phyloP scores from a whole-genome alignment of 1,140 invertebrate species.

The Neodiprion virginianus region DNA sequence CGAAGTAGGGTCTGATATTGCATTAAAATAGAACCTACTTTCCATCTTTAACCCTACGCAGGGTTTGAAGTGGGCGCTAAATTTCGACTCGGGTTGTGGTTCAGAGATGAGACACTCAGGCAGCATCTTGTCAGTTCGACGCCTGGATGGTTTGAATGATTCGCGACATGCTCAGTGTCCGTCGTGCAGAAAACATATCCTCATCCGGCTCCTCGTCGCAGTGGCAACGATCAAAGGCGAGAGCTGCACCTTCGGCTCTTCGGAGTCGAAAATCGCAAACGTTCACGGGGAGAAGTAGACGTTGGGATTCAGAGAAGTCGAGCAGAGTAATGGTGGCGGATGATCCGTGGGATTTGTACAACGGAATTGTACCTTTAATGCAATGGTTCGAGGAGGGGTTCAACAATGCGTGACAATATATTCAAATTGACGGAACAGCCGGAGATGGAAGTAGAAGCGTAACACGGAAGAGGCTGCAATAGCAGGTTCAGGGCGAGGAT shows the following conservation, averaged over 20 bases:
- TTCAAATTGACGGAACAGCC: not conserved
- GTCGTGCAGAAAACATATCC: no score
- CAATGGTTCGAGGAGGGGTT: not conserved
- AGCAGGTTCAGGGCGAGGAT: not conserved
- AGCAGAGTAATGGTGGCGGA: not conserved
- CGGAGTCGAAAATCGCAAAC: no score
- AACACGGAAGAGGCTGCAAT: slow-evolving; percentile 1
- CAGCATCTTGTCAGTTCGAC: not conserved
- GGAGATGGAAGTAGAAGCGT: not conserved
- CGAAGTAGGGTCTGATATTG: no score
- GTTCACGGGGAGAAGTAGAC: no score
- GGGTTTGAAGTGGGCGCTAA: no score
- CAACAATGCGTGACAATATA: slow-evolving; percentile 3
- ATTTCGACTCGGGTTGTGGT: no score
- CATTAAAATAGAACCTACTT: no score
- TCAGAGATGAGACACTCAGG: not conserved
- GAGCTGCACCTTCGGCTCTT: no score
- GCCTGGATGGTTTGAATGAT: not conserved
- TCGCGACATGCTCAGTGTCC: no score
- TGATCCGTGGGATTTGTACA: not conserved
- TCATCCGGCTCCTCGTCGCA: no score
- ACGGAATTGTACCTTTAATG: not conserved
- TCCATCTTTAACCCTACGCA: no score
- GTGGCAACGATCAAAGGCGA: no score
- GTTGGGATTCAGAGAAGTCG: not conserved